Evolutionary conservation across 2,888 invertebrate species (phyloP).

Genomic region (Lomographa bimaculata): DNA sequence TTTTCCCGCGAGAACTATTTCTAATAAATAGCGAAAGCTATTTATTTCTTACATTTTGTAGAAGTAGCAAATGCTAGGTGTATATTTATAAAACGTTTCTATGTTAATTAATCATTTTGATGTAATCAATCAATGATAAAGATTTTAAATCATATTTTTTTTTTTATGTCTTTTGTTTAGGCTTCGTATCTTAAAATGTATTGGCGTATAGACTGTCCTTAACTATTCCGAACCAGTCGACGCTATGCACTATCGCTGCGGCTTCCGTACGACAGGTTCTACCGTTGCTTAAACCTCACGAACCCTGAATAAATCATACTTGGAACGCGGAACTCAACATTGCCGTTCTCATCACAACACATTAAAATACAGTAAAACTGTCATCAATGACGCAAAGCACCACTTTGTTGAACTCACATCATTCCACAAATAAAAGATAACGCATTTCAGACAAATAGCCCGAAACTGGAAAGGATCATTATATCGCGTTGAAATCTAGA

Average conservation of each 20-base stretch:
- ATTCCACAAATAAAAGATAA: slow-evolving; percentile 11
- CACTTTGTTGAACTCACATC: slow-evolving; percentile 8
- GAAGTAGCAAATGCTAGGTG: too few species aligned
- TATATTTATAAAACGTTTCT: too few species aligned
- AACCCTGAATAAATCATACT: slow-evolving; percentile 3
- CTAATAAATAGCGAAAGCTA: too few species aligned
- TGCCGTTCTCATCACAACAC: slow-evolving; percentile 8
- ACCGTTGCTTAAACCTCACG: slow-evolving; percentile 6
- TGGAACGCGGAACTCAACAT: slow-evolving; percentile 3
- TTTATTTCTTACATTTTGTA: too few species aligned
- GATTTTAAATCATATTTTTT: too few species aligned
- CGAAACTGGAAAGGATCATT: slow-evolving; percentile 19
- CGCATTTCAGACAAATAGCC: slow-evolving; percentile 14
- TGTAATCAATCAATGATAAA: too few species aligned
- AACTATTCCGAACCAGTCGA: slow-evolving; percentile 10
- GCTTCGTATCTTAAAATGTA: too few species aligned
- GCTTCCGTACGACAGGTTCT: slow-evolving; percentile 10
- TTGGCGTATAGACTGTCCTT: too few species aligned
- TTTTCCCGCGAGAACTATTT: too few species aligned
- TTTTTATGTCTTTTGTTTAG: too few species aligned
- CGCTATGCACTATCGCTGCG: slow-evolving; percentile 7
- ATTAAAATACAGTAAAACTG: slow-evolving; percentile 17
- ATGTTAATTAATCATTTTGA: too few species aligned
- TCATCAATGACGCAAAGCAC: slow-evolving; percentile 14
- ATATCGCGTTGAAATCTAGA: slow-evolving; percentile 26